Evolutionary conservation across 2,113 vertebrate species (phyloP).

Genomic region (cattle (Bos taurus)): DNA sequence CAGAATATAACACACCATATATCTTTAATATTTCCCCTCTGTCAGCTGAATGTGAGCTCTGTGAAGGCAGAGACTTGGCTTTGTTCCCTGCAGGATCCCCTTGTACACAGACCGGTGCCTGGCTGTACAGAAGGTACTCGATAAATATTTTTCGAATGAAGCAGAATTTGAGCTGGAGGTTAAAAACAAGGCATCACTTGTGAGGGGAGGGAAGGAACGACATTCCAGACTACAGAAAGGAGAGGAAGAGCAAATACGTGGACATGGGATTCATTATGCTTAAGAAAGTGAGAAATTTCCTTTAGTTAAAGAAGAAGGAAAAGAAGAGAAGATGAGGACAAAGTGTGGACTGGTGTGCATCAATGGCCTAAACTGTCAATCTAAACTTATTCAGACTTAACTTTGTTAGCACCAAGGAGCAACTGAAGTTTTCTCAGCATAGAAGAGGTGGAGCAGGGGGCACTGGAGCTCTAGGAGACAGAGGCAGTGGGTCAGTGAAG

Average conservation of each 20-base stretch:
- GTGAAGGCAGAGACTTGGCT: not conserved
- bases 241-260: not conserved
- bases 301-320: not conserved
- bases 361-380: not conserved
- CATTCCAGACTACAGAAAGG: not conserved
- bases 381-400: not conserved
- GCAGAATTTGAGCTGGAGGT: not conserved
- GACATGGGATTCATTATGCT: not conserved
- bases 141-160: not conserved
- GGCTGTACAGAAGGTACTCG: not conserved
- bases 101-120: not conserved
- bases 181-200: not conserved
- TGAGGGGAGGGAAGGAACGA: not conserved
- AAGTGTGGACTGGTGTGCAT: not conserved
- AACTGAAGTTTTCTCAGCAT: not conserved
- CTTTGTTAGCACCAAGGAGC: not conserved
- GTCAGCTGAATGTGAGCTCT: not conserved
- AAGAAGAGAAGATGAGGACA: not conserved
- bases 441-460: not conserved
- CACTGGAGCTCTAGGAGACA: not conserved
- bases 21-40: not conserved
- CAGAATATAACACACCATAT: not conserved
- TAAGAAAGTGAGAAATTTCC: not conserved
- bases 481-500: not conserved
- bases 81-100: not conserved